Conservation (phyloP, 2,888 invertebrate species). For the Tillus elongatus region DNA sequence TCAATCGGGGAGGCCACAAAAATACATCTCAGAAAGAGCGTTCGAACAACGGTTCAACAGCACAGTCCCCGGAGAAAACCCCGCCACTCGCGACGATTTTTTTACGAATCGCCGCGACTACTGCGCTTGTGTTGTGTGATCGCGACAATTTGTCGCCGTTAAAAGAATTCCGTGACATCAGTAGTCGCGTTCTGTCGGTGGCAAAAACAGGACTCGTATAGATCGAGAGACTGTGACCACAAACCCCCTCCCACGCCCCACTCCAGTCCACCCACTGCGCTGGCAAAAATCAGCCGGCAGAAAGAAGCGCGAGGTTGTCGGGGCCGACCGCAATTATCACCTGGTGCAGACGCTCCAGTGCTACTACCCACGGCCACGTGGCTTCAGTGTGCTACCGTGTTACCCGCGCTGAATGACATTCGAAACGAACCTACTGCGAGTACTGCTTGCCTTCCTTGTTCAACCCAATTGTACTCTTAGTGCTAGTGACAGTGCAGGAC, state of each 20-base stretch:
- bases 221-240: constrained; percentile 38
- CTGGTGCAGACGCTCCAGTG: constrained; percentile 35
- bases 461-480: no score
- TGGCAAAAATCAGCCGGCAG: constrained; percentile 42
- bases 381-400: constrained; percentile 29
- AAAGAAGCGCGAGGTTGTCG: no score
- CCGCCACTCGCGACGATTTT: constrained; percentile 34
- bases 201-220: constrained; percentile 42
- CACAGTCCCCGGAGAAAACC: constrained; percentile 37
- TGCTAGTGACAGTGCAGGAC: no score
- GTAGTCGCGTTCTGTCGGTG: constrained; percentile 43
- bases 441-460: no score
- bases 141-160: constrained; percentile 45
- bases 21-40: constrained; percentile 40
- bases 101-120: constrained; percentile 38
- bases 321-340: constrained; percentile 44
- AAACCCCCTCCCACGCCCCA: constrained; percentile 47
- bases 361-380: no score
- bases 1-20: constrained; percentile 41
- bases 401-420: no score
- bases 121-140: constrained; percentile 43
- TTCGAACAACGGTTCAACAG: constrained; percentile 20
- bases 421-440: no score
- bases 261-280: constrained; percentile 53
- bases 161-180: constrained; percentile 45